Conservation (phyloP, 2,113 vertebrate genomes). For the Tupaia tana region DNA sequence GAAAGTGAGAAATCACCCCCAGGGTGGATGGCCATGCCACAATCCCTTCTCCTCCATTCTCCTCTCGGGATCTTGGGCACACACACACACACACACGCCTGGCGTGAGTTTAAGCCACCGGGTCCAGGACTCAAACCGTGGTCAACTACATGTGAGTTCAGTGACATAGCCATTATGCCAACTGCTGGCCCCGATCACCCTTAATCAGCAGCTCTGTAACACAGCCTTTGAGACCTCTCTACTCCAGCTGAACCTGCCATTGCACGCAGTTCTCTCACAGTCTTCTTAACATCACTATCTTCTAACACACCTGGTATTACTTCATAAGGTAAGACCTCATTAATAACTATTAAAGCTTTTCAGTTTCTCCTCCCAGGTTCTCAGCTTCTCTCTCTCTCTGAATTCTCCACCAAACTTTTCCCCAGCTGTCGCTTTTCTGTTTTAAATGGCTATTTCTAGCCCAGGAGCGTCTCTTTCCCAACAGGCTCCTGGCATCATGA, state of each 20-base stretch:
- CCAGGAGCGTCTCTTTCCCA: conserved; percentile 67
- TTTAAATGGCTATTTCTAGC: conserved; percentile 72
- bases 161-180: too few relatives aligned
- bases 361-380: conserved; percentile 48
- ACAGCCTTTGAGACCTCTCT: background rate
- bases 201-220: background rate
- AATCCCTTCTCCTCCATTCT: too few relatives aligned
- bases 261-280: background rate
- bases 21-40: too few relatives aligned
- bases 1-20: too few relatives aligned
- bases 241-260: background rate
- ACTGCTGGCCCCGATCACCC: background rate
- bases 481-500: conserved; percentile 66
- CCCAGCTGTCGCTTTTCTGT: conserved; percentile 46
- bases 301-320: conserved; percentile 52
- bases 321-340: conserved; percentile 61
- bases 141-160: too few relatives aligned
- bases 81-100: too few relatives aligned
- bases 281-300: conserved; percentile 27
- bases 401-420: conserved; percentile 48
- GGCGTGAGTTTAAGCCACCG: too few relatives aligned
- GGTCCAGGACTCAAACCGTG: too few relatives aligned
- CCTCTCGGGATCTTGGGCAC: too few relatives aligned
- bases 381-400: conserved; percentile 45
- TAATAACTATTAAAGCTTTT: conserved; percentile 67